Base-by-base conservation (phyloP, 37 sponge, comb jelly and placozoan genomes). In the Ianthella basta region DNA sequence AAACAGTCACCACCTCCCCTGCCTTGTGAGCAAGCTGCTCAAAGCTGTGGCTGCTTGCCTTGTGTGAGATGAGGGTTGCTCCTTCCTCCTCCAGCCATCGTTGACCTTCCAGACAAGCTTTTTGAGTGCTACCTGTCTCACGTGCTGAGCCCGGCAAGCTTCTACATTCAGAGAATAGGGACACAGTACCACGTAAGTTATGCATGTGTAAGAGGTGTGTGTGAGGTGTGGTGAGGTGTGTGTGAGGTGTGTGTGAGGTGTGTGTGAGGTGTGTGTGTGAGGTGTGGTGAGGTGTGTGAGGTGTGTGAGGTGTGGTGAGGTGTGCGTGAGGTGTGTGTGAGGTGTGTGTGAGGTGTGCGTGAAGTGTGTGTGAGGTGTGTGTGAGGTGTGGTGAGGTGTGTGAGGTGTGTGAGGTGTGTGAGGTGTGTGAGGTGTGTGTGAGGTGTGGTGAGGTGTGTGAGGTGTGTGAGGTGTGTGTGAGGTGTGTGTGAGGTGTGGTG, bases 141-240 rank as follows among this genome's bases (percentile, higher is more conserved):
- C 40, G 36, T 72, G 16, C 41, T 38, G 18, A 82, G 60, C 23
- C 82, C 82, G 14, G 65, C 39, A 5, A 36, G 55, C 30, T 82
- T 82, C 82, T 82, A 61, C 65, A 33, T 82, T 21, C 82, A 82
- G 38, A 36, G 23, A 5, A 61, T 25, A 20, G 82, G 66, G 25
- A 27, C 41, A 19, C 57, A 80, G 24, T 80, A 39, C 29, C 19
- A 6, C 8, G 80, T 56, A 16, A 20, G 66, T 64, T 19, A 56
- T 19, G 18, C 15, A 19, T 56, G 18, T 18, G 18, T 56, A 56
- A 15, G 59, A n/a, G n/a, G n/a, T n/a, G n/a, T n/a, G n/a, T n/a
- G n/a, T n/a, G n/a, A n/a, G 10, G 81, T 59, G 38, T 57, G 14
- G 21, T 0, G 12, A 24, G 60, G 21, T 32, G 21, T 30, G 60